Conservation (phyloP, 1,140 invertebrate genomes). For the Tenebrio molitor region DNA sequence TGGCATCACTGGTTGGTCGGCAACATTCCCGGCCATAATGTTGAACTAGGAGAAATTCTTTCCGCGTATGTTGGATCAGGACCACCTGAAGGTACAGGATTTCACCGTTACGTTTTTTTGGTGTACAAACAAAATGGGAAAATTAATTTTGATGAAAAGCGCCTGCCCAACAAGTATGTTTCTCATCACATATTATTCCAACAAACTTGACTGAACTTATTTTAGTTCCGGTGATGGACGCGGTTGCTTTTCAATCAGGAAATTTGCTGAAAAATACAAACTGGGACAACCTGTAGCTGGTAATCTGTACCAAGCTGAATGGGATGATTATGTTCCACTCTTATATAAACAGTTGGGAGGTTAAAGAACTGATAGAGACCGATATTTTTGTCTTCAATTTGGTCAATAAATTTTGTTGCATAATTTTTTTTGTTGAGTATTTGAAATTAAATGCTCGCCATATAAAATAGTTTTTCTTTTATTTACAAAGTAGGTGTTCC, state of each 20-base stretch:
- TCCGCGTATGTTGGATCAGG: slow-evolving; percentile 88
- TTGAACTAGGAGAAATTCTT: slow-evolving; percentile 77
- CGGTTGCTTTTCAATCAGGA: slow-evolving; percentile 82
- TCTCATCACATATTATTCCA: too few relatives aligned
- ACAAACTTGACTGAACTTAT: slow-evolving; percentile 22
- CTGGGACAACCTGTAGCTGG: slow-evolving; percentile 88
- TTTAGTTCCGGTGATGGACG: slow-evolving; percentile 78
- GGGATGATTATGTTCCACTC: slow-evolving; percentile 90
- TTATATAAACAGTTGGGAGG: slow-evolving; percentile 78
- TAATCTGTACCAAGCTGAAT: slow-evolving; percentile 93
- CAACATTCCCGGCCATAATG: slow-evolving; percentile 86
- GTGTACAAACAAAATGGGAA: slow-evolving; percentile 86
- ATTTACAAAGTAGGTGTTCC: too few relatives aligned
- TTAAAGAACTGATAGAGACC: slow-evolving; percentile 56
- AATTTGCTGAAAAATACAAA: slow-evolving; percentile 88
- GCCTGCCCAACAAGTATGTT: slow-evolving; percentile 65
- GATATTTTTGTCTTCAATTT: not conserved
- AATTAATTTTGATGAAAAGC: slow-evolving; percentile 78
- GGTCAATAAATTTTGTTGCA: too few relatives aligned
- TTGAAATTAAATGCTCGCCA: too few relatives aligned
- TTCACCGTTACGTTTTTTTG: slow-evolving; percentile 93
- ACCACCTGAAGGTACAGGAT: slow-evolving; percentile 83
- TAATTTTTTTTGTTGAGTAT: too few relatives aligned
- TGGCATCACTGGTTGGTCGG: slow-evolving; percentile 94
- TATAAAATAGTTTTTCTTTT: too few relatives aligned